These are phyloP conservation scores for Hydroisotoma schaefferi DNA, from an alignment of 2,888 invertebrate genomes.

Conservation along the genomic window DNA sequence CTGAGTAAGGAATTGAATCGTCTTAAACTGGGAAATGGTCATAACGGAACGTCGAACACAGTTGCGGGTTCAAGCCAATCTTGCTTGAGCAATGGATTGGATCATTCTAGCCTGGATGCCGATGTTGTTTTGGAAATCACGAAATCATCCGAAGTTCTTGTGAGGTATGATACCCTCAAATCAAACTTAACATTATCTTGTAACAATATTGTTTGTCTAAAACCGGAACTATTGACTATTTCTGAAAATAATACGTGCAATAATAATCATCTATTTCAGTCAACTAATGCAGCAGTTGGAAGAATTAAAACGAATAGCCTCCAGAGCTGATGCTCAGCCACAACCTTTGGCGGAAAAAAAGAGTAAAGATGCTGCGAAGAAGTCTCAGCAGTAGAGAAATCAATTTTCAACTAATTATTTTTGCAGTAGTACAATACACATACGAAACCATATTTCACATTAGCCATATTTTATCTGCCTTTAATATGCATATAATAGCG, in stretches of 20 bases:
- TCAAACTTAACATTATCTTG: constrained; percentile 1
- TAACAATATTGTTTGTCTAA: not conserved
- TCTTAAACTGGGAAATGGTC: constrained; percentile 5
- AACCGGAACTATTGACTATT: not conserved
- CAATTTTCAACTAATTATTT: too few relatives aligned
- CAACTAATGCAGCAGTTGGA: constrained; percentile 26
- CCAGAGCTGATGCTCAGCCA: not conserved
- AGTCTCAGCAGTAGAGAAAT: constrained; percentile 2
- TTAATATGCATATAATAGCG: too few relatives aligned
- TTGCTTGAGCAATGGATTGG: constrained; percentile 11
- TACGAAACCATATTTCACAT: too few relatives aligned
- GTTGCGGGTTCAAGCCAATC: not conserved
- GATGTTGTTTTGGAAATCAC: constrained; percentile 20
- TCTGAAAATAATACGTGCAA: too few relatives aligned
- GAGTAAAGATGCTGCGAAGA: not conserved
- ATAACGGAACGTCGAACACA: not conserved
- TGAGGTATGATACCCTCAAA: constrained; percentile 18
- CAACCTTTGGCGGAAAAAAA: not conserved
- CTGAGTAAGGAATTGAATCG: not conserved
- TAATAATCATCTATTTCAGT: constrained; percentile 17
- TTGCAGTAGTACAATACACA: too few relatives aligned
- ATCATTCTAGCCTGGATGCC: constrained; percentile 2
- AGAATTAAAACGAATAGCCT: constrained; percentile 17
- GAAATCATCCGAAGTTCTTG: constrained; percentile 25
- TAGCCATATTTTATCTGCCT: too few relatives aligned